phyloP scores from a whole-genome alignment of 2,113 vertebrate genomes.

The Indicator indicator region DNA sequence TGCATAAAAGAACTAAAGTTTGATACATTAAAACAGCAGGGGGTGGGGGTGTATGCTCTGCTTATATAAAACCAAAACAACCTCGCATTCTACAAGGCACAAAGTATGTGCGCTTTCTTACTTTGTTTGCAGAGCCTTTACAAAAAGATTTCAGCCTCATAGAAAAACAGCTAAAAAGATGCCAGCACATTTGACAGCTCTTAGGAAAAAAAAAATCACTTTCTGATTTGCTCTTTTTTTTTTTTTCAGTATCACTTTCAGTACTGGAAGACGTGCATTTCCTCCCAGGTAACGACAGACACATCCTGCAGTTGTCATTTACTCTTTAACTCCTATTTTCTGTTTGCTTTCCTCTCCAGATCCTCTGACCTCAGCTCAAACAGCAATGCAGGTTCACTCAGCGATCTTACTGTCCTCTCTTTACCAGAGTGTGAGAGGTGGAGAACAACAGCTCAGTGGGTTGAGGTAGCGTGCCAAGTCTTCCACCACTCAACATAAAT shows the following conservation, averaged over 20 bases:
- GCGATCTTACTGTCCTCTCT: background rate
- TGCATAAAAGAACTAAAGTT: background rate
- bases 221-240: background rate
- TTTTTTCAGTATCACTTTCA: slow-evolving; percentile 25
- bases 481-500: slow-evolving; percentile 28
- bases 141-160: background rate
- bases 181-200: background rate
- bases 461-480: background rate
- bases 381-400: slow-evolving; percentile 9
- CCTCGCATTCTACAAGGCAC: fast-evolving
- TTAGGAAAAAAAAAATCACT: background rate
- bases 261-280: background rate
- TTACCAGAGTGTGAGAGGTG: background rate
- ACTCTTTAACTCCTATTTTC: slow-evolving; percentile 51
- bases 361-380: slow-evolving; percentile 41
- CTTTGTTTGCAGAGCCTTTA: background rate
- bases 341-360: slow-evolving; percentile 25
- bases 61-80: background rate
- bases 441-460: background rate
- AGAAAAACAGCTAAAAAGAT: background rate
- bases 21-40: background rate
- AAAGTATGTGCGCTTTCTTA: background rate
- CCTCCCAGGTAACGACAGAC: slow-evolving; percentile 16
- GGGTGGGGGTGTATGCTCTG: background rate
- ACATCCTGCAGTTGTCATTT: slow-evolving; percentile 5